Conservation (phyloP, 2,113 vertebrate genomes). For the Apistogramma diplotaenia region DNA sequence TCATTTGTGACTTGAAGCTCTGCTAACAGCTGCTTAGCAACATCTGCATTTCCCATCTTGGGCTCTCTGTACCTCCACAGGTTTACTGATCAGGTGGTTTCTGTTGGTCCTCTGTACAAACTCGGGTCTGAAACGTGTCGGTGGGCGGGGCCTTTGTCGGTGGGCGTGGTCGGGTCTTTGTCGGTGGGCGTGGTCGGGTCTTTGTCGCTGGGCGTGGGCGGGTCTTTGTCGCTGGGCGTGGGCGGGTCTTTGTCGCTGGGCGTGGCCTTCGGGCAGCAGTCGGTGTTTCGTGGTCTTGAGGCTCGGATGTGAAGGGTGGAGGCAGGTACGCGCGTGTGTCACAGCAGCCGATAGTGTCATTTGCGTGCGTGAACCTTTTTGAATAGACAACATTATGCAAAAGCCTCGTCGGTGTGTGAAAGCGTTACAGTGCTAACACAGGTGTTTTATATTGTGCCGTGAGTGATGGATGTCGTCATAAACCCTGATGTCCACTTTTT, state of each 20-base stretch:
- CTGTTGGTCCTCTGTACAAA: neutral
- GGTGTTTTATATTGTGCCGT: slow-evolving; percentile 58
- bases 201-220: too few relatives aligned
- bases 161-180: too few relatives aligned
- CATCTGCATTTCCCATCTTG: neutral
- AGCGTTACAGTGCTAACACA: slow-evolving; percentile 18
- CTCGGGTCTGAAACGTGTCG: neutral
- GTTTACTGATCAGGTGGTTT: neutral
- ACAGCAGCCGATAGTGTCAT: neutral
- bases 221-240: too few relatives aligned
- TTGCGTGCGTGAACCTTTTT: slow-evolving; percentile 15
- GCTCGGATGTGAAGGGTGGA: neutral
- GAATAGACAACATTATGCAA: slow-evolving; percentile 39
- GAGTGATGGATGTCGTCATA: slow-evolving; percentile 48
- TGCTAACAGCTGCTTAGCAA: neutral
- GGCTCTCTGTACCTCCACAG: accelerated
- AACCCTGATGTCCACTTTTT: neutral
- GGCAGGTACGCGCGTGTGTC: neutral
- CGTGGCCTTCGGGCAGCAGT: neutral
- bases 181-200: too few relatives aligned
- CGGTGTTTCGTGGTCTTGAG: neutral
- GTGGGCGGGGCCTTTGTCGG: neutral
- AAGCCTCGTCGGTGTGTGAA: slow-evolving; percentile 27
- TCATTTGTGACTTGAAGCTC: accelerated
- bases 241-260: too few relatives aligned